Conservation (phyloP, 1,140 invertebrate genomes). For the Trypoxylus dichotomus region DNA sequence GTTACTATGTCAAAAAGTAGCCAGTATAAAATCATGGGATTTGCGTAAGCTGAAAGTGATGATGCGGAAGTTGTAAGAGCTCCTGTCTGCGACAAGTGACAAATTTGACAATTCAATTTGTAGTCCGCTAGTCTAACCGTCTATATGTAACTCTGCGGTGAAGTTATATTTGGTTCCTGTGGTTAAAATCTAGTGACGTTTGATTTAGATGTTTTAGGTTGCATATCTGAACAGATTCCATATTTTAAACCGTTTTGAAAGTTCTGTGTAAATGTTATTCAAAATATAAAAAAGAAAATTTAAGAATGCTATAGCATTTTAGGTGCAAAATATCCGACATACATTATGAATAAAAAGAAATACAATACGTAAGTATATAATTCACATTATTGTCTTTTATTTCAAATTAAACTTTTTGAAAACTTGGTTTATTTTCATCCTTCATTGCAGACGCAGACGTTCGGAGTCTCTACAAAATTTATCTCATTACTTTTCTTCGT, state of each 20-base stretch:
- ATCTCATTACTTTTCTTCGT: not conserved
- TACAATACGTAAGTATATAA: not conserved
- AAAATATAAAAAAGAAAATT: not conserved
- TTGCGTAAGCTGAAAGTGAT: too few relatives aligned
- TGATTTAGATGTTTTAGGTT: not conserved
- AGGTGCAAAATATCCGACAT: not conserved
- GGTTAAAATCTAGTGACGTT: not conserved
- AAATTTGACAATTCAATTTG: too few relatives aligned
- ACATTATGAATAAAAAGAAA: not conserved
- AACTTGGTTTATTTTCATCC: not conserved
- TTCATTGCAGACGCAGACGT: not conserved
- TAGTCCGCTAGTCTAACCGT: too few relatives aligned
- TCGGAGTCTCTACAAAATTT: not conserved
- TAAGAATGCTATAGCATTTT: not conserved
- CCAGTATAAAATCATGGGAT: too few relatives aligned
- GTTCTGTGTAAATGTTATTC: not conserved
- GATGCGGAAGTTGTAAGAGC: too few relatives aligned
- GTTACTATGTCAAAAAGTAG: too few relatives aligned
- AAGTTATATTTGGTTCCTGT: too few relatives aligned
- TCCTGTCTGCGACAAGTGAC: too few relatives aligned
- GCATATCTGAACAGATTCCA: not conserved
- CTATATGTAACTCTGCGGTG: too few relatives aligned
- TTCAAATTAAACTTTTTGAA: not conserved
- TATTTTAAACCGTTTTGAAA: not conserved
- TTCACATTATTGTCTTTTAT: too few relatives aligned